A percentile compares a stretch with the other conserved stretches of the same genome.
Evolutionary conservation across 1,140 invertebrate genomes (phyloP).

Genomic region (Drusus annulatus): DNA sequence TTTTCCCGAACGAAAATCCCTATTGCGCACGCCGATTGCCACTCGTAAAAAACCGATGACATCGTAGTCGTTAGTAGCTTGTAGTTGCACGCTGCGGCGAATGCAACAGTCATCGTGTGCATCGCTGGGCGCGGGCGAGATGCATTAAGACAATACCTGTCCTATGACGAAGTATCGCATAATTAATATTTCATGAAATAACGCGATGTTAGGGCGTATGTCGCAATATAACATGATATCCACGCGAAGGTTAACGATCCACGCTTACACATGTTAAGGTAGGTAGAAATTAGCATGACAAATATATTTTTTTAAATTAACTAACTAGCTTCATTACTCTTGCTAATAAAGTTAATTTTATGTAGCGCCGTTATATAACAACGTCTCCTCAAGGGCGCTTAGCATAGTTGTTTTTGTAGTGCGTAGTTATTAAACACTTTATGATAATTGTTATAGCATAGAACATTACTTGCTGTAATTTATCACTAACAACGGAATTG

Average conservation of each 20-base stretch:
- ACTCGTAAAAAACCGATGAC: not conserved
- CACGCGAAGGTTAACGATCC: not conserved
- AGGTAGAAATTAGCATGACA: not conserved
- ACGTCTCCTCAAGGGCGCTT: too few species aligned
- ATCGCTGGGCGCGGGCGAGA: not conserved
- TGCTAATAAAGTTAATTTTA: too few species aligned
- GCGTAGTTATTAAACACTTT: too few species aligned
- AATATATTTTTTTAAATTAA: too few species aligned
- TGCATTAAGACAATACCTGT: not conserved
- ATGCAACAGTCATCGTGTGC: conserved; percentile 5
- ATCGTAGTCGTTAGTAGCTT: conserved; percentile 2
- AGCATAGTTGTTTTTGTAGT: too few species aligned
- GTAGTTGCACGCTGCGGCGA: not conserved
- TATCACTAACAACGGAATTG: too few species aligned
- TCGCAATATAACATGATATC: not conserved
- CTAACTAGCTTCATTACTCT: too few species aligned
- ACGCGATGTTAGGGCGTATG: not conserved
- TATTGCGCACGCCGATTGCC: not conserved
- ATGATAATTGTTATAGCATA: too few species aligned
- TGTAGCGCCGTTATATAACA: too few species aligned
- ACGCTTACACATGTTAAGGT: not conserved
- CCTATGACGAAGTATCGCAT: not conserved
- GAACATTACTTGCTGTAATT: too few species aligned
- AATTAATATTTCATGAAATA: conserved; percentile 6
- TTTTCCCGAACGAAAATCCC: not conserved